Conservation (phyloP, 2,888 invertebrate genomes). For the Anoplius nigerrimus region DNA sequence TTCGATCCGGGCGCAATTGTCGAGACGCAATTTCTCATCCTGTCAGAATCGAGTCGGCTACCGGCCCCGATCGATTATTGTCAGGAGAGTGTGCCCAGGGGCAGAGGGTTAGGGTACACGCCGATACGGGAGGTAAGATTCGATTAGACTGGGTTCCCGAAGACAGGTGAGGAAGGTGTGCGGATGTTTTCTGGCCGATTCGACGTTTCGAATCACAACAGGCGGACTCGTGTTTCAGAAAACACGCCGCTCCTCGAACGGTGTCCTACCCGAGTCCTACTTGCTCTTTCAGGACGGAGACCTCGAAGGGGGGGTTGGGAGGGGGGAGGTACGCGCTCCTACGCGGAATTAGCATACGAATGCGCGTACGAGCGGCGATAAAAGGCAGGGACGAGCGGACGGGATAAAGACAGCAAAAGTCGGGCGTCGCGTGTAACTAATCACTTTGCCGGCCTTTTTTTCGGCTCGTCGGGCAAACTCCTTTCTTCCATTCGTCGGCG, state of each 20-base stretch:
- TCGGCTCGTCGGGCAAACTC: constrained; percentile 36
- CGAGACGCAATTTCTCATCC: too few relatives aligned
- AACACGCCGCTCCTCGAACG: neutral
- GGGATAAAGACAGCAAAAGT: constrained; percentile 61
- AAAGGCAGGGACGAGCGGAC: constrained; percentile 10
- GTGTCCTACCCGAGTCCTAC: too few relatives aligned
- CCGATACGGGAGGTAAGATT: too few relatives aligned
- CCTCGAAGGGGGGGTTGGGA: too few relatives aligned
- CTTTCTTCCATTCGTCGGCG: constrained; percentile 11
- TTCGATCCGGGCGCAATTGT: too few relatives aligned
- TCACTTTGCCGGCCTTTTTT: constrained; percentile 52
- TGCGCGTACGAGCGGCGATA: constrained; percentile 32
- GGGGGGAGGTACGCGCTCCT: neutral
- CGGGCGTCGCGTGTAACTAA: constrained; percentile 66
- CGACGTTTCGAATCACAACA: constrained; percentile 41
- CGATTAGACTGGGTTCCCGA: neutral
- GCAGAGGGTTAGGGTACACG: too few relatives aligned
- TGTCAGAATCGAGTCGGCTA: too few relatives aligned
- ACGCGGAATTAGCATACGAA: constrained; percentile 68
- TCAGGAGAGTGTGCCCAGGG: too few relatives aligned
- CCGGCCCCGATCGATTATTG: too few relatives aligned
- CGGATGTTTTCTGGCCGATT: neutral
- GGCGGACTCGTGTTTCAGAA: constrained; percentile 11
- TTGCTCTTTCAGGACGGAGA: too few relatives aligned
- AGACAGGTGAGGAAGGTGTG: too few relatives aligned